Evolutionary conservation across 2,113 vertebrate species (phyloP).

Genomic region (Onychorhynchus coronatus): DNA sequence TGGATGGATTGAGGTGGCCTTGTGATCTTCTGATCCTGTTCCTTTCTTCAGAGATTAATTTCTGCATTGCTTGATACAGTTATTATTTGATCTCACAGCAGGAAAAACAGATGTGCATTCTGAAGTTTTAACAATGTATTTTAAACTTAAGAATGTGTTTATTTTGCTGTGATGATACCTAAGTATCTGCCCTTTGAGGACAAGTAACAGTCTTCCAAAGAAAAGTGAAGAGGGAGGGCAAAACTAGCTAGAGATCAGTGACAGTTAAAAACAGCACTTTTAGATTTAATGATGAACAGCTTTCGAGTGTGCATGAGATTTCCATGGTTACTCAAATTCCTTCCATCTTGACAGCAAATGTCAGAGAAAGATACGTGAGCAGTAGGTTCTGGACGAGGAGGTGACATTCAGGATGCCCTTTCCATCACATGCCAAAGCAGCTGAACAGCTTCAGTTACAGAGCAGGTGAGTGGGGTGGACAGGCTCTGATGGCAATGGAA

Average conservation of each 20-base stretch:
- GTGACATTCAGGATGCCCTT: conserved; percentile 47
- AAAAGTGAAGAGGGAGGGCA: neutral
- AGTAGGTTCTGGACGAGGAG: neutral
- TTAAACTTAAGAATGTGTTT: neutral
- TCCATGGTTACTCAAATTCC: conserved; percentile 24
- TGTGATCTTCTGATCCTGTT: neutral
- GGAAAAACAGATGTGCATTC: neutral
- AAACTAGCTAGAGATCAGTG: neutral
- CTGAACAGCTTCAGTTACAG: conserved; percentile 68
- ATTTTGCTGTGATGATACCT: neutral
- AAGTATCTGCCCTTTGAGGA: neutral
- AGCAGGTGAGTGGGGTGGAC: conserved; percentile 58
- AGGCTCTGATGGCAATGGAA: neutral
- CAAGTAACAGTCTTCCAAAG: neutral
- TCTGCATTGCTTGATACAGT: neutral
- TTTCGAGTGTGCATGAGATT: neutral
- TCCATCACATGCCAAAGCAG: conserved; percentile 51
- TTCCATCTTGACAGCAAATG: conserved; percentile 12
- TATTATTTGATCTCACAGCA: neutral
- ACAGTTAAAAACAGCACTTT: neutral
- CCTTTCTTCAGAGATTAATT: neutral
- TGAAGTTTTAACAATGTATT: neutral
- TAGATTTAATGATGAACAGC: neutral
- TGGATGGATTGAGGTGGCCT: neutral
- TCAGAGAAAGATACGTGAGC: conserved; percentile 16